Evolutionary conservation across 2,888 invertebrate genomes (phyloP).

Genomic region (Cylindroiulus punctatus): DNA sequence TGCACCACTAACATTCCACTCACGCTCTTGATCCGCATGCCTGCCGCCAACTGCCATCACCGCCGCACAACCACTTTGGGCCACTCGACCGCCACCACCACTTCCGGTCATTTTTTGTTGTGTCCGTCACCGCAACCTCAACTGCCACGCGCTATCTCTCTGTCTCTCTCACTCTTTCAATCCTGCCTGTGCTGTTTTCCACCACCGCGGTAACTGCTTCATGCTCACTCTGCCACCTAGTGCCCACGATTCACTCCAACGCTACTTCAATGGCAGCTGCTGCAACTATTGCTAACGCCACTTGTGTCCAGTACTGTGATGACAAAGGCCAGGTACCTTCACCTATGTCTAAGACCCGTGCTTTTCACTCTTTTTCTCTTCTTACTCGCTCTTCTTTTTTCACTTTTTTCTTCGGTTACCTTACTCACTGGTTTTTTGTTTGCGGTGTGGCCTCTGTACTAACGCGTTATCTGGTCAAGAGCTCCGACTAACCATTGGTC

Average conservation of each 20-base stretch:
- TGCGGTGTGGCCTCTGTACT: neutral
- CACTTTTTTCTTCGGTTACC: constrained; percentile 10
- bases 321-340: constrained; percentile 65
- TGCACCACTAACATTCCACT: constrained; percentile 18
- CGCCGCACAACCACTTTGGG: constrained; percentile 17
- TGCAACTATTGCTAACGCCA: constrained; percentile 63
- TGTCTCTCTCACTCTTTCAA: constrained; percentile 50
- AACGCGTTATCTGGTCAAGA: neutral
- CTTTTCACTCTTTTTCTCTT: constrained; percentile 33
- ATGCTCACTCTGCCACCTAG: constrained; percentile 54
- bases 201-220: constrained; percentile 61
- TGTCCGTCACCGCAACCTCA: constrained; percentile 54
- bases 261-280: constrained; percentile 59
- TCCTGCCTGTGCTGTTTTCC: constrained; percentile 64
- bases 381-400: constrained; percentile 36
- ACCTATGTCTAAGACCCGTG: constrained; percentile 50
- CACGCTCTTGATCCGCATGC: constrained; percentile 1
- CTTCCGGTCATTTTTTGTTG: constrained; percentile 17
- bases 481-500: neutral
- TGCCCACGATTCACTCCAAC: constrained; percentile 60
- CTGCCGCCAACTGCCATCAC: constrained; percentile 14
- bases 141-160: constrained; percentile 52
- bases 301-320: constrained; percentile 67
- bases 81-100: constrained; percentile 44
- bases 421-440: constrained; percentile 22